Conservation (phyloP, 1,140 invertebrate species). For the Lordiphosa clarofinis region DNA sequence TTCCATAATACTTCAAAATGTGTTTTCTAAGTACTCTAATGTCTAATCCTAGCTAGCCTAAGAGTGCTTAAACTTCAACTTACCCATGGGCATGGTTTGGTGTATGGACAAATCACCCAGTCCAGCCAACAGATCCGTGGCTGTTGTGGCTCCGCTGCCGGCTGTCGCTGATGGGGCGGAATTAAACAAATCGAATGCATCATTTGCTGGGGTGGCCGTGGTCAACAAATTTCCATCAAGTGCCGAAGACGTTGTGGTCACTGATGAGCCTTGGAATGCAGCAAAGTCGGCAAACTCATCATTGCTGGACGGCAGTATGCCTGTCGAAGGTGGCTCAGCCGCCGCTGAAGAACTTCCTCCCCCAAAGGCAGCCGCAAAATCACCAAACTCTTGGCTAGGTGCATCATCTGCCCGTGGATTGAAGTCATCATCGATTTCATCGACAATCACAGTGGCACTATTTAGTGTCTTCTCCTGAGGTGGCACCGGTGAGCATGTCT, state of each 20-base stretch:
- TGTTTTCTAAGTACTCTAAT: constrained; percentile 28
- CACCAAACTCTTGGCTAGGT: constrained; percentile 85
- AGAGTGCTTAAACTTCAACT: constrained; percentile 37
- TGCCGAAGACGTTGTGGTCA: constrained; percentile 40
- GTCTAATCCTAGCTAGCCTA: constrained; percentile 26
- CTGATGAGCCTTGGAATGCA: constrained; percentile 81
- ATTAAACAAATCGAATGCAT: constrained; percentile 70
- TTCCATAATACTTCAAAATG: constrained; percentile 29
- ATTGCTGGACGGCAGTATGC: constrained; percentile 42
- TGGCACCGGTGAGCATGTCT: constrained; percentile 80
- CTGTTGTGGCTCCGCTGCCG: constrained; percentile 36
- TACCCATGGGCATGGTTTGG: constrained; percentile 78
- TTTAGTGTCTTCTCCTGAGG: constrained; percentile 56
- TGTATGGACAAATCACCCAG: constrained; percentile 79
- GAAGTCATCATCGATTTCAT: constrained; percentile 82
- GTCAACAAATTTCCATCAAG: constrained; percentile 54
- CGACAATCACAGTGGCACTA: constrained; percentile 42
- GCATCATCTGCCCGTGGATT: constrained; percentile 80
- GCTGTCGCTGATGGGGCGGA: constrained; percentile 20
- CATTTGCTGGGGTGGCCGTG: constrained; percentile 66
- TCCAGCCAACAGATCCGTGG: constrained; percentile 83
- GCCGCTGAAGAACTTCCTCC: constrained; percentile 34
- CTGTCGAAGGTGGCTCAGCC: constrained; percentile 47
- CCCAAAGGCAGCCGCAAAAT: constrained; percentile 88
- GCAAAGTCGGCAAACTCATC: constrained; percentile 89